phyloP scores from a whole-genome alignment of 2,797 vertebrate genomes.

The Channallabes apus region DNA sequence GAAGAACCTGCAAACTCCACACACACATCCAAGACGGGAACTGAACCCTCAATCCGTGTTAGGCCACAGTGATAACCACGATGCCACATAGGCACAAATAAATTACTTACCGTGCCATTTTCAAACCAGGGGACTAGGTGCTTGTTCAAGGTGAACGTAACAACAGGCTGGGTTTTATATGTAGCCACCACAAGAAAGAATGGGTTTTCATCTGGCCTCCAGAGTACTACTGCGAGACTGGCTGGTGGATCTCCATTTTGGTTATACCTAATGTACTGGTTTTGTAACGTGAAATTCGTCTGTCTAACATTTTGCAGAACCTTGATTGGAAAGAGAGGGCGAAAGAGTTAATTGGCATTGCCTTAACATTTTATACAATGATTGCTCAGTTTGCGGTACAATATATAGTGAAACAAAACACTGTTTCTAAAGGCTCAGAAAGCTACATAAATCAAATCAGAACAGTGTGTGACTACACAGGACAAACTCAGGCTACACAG shows the following conservation, averaged over 20 bases:
- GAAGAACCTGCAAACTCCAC: too few relatives aligned
- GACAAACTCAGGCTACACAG: too few relatives aligned
- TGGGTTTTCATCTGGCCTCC: slow-evolving; percentile 66
- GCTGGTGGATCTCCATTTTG: slow-evolving; percentile 67
- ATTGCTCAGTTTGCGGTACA: too few relatives aligned
- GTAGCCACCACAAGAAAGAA: slow-evolving; percentile 67
- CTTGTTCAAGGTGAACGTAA: slow-evolving; percentile 58
- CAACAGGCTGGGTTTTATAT: slow-evolving; percentile 59
- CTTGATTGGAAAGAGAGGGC: slow-evolving; percentile 58
- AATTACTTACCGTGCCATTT: slow-evolving; percentile 58
- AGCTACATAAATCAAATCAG: too few relatives aligned
- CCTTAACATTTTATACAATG: neutral
- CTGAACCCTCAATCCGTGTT: too few relatives aligned
- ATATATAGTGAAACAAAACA: too few relatives aligned
- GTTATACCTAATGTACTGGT: slow-evolving; percentile 72
- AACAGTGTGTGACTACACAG: too few relatives aligned
- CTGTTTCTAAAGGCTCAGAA: too few relatives aligned
- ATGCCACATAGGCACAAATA: neutral
- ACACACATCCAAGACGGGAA: too few relatives aligned
- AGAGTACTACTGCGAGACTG: slow-evolving; percentile 72
- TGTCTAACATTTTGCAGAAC: slow-evolving; percentile 76
- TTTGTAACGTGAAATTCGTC: slow-evolving; percentile 79
- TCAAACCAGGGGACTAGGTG: slow-evolving; percentile 72
- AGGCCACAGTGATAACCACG: too few relatives aligned
- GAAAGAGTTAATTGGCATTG: neutral